Percentiles rank a stretch among this genome's conserved stretches.
These are phyloP conservation scores for Calypte anna DNA, from an alignment of 2,113 vertebrate genomes.

Conservation along the genomic window DNA sequence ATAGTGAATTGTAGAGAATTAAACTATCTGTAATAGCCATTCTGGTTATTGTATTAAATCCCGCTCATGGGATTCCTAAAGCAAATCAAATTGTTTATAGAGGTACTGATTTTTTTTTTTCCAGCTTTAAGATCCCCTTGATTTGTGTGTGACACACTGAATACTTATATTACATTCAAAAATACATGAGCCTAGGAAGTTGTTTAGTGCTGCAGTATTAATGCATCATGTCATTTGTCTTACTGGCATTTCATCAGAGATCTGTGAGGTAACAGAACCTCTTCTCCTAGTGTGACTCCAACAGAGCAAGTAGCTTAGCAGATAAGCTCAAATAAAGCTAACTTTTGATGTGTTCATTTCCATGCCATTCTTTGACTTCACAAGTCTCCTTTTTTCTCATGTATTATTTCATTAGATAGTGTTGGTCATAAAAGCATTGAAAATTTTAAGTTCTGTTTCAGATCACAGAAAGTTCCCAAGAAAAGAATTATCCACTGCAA, in stretches of 20 bases:
- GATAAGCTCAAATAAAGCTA: neutral
- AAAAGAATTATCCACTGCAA: neutral
- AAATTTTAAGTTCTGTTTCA: slow-evolving; percentile 58
- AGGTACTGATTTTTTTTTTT: neutral
- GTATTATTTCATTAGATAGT: slow-evolving; percentile 55
- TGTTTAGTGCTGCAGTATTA: slow-evolving; percentile 43
- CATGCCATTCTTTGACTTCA: neutral
- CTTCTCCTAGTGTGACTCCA: slow-evolving; percentile 5
- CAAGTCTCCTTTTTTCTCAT: slow-evolving; percentile 36
- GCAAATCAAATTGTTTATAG: neutral
- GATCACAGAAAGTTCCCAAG: slow-evolving; percentile 6
- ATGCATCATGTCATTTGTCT: slow-evolving; percentile 38
- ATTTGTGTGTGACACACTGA: neutral
- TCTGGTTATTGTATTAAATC: neutral
- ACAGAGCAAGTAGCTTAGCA: neutral
- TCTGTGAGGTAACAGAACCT: slow-evolving; percentile 24
- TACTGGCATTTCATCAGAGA: slow-evolving; percentile 18
- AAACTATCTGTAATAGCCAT: neutral
- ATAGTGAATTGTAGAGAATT: neutral
- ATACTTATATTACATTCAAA: slow-evolving; percentile 9
- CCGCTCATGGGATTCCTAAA: neutral
- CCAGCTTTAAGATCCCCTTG: neutral
- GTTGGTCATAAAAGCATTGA: slow-evolving; percentile 32
- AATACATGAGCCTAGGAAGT: neutral
- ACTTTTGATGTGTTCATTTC: slow-evolving; percentile 22